Evolutionary conservation across 2,888 invertebrate species (phyloP).

Genomic region (Aphidius colemani): DNA sequence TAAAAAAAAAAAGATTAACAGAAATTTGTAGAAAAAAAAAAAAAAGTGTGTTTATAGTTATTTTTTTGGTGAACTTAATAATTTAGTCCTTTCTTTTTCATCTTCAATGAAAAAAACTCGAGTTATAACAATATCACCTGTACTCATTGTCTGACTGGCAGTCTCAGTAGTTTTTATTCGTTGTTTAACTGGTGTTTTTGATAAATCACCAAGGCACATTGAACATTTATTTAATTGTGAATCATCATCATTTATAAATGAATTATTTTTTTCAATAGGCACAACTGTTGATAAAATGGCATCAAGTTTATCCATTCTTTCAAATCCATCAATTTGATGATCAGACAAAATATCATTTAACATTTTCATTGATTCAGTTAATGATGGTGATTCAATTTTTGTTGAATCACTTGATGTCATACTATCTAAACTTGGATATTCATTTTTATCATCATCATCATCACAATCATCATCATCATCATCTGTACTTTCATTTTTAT

Average conservation of each 20-base stretch:
- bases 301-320: conserved; percentile 85
- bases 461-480: conserved; percentile 77
- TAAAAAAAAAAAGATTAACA: too few relatives aligned
- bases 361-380: conserved; percentile 89
- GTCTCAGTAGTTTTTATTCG: conserved; percentile 59
- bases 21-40: not conserved
- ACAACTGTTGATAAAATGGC: conserved; percentile 78
- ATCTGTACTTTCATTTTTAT: conserved; percentile 73
- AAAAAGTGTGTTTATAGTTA: conserved; percentile 28
- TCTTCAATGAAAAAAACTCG: conserved; percentile 73
- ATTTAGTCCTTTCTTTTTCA: conserved; percentile 64
- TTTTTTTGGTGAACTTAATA: conserved; percentile 64
- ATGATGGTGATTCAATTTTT: conserved; percentile 78
- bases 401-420: conserved; percentile 78
- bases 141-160: conserved; percentile 84
- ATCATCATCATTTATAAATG: conserved; percentile 64
- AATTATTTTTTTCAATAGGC: conserved; percentile 60
- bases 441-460: conserved; percentile 68
- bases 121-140: conserved; percentile 90
- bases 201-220: conserved; percentile 53
- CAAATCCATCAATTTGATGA: conserved; percentile 80
- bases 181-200: conserved; percentile 49
- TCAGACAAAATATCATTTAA: conserved; percentile 84
- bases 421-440: conserved; percentile 81
- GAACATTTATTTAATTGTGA: conserved; percentile 64